These are phyloP conservation scores for Tiphia femorata DNA, from an alignment of 2,888 invertebrate genomes.

Conservation along the genomic window DNA sequence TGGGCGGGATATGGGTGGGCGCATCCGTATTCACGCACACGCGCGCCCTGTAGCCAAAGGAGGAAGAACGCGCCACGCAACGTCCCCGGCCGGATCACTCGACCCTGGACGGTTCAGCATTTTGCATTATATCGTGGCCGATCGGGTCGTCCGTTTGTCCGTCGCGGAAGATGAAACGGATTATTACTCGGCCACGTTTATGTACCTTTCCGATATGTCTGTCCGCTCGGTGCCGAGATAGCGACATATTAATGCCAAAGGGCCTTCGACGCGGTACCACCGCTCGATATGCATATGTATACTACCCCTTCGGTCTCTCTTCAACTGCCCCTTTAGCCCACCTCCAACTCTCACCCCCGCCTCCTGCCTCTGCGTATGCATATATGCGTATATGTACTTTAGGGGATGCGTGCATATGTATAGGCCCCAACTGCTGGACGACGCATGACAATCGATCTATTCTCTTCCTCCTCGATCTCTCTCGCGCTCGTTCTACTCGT, in stretches of 20 bases:
- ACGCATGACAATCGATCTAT: not conserved
- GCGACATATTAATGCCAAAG: slow-evolving; percentile 46
- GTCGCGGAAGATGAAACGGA: slow-evolving; percentile 45
- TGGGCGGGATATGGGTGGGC: too few species aligned
- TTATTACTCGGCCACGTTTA: slow-evolving; percentile 44
- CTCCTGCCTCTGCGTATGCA: not conserved
- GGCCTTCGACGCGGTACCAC: slow-evolving; percentile 22
- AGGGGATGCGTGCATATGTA: too few species aligned
- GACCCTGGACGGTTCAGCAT: not conserved
- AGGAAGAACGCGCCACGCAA: not conserved
- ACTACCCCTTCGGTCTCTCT: too few species aligned
- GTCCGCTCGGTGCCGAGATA: slow-evolving; percentile 41
- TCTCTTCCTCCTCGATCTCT: too few species aligned
- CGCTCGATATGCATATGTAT: slow-evolving; percentile 24
- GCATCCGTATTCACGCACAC: too few species aligned
- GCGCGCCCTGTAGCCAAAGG: too few species aligned
- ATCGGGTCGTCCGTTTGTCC: slow-evolving; percentile 29
- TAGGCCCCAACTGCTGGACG: not conserved
- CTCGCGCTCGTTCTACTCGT: too few species aligned
- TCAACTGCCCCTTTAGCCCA: too few species aligned
- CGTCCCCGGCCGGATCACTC: too few species aligned
- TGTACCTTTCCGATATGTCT: slow-evolving; percentile 37
- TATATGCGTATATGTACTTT: slow-evolving; percentile 9
- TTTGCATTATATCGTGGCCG: slow-evolving; percentile 17
- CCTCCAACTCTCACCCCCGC: too few species aligned